Evolutionary conservation across 2,888 invertebrate species (phyloP), one percentile per base, ranked within the genome.

Genomic region (Patella depressa): DNA sequence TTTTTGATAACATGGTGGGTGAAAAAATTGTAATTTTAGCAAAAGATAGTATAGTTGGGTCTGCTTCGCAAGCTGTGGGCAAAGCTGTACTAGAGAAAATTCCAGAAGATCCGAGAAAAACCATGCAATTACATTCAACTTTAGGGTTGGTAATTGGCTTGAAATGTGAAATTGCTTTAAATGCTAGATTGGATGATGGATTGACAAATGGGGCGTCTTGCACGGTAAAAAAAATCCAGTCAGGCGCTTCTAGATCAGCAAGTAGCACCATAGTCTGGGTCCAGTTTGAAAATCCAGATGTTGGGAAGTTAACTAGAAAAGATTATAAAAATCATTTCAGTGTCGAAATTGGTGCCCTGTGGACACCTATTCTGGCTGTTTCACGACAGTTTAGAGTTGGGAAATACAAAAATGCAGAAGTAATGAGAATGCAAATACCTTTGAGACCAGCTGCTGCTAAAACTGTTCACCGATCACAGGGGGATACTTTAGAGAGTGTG

Each of bases 181-280:
- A 29, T 29, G 29, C 29, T 29, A 29, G 29, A 29, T 29, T 29
- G 29, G 29, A 29, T 29, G 29, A 29, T 29, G 29, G 29, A 29
- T 29, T 29, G 29, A 29, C 29, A 29, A 29, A 29, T 29, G 29
- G 81, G 19, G 79, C 34, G 65, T n/a, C 57, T 12, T n/a, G 15
- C 78, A 78, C 76, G 78, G 78, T 24, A 79, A 79, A 14, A 3
- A 29, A 29, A 3, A 29, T 29, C 29, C 29, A 29, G 3, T 29
- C 29, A 3, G 29, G 4, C 29, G 29, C 29, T 29, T 29, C 34
- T 34, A 34, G 34, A 5, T 34, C 4, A 34, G 34, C 34, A 34
- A 34, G 34, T 34, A 34, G 59, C 17, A 59, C n/a, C 19, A 59
- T 59, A 9, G 59, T 59, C 11, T 59, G 59, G 59, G 59, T 59